A percentile compares a stretch with the other conserved stretches of the same genome.
phyloP scores from a whole-genome alignment of 2,797 vertebrate genomes.

The Diceros bicornis region DNA sequence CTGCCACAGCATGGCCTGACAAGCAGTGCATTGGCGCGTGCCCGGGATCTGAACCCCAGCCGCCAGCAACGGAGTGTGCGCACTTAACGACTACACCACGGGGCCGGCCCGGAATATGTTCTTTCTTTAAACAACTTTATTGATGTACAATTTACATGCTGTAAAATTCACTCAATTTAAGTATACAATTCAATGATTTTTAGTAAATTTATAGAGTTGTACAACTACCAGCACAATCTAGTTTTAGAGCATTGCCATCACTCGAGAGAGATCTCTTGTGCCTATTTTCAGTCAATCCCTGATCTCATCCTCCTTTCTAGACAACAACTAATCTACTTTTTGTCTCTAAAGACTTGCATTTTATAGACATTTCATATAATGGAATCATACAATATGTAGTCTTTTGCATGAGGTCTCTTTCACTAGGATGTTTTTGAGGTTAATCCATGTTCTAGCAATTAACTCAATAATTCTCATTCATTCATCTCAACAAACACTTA shows the following conservation, averaged over 20 bases:
- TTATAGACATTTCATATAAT: background rate
- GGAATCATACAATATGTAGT: background rate
- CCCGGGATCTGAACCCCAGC: too few relatives aligned
- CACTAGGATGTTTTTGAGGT: background rate
- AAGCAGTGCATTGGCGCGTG: too few relatives aligned
- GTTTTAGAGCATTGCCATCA: background rate
- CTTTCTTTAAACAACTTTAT: background rate
- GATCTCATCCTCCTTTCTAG: background rate
- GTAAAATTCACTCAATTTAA: background rate
- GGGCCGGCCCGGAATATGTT: background rate
- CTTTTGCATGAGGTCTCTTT: background rate
- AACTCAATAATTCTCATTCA: background rate
- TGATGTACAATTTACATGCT: background rate
- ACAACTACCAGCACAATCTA: background rate
- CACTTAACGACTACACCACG: too few relatives aligned
- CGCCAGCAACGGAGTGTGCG: too few relatives aligned
- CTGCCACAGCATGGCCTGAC: too few relatives aligned
- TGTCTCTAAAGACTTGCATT: background rate
- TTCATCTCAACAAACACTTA: background rate
- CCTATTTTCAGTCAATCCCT: background rate
- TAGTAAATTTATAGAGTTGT: background rate
- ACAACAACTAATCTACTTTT: background rate
- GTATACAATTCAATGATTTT: background rate
- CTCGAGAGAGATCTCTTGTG: too few relatives aligned
- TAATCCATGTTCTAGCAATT: background rate